Base-by-base conservation (phyloP, 2,888 invertebrate species). In the Anticlea derivata region DNA sequence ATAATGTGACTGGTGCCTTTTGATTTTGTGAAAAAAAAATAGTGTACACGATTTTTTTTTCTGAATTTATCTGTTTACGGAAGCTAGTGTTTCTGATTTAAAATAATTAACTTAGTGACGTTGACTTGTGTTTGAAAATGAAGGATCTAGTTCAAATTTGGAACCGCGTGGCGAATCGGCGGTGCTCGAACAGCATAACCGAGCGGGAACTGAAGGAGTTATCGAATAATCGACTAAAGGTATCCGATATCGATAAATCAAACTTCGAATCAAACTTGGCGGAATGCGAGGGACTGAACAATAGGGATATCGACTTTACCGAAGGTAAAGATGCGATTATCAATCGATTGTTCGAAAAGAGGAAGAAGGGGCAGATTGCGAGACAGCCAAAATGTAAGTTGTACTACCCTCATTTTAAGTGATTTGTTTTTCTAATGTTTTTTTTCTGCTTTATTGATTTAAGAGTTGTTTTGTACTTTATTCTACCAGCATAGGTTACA, bases 91-190 rank as follows among this genome's bases (percentile, higher is more conserved):
- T 35, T 5, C 6, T 24, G 26, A 37, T 43, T 22, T 33, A 33
- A 50, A 39, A 31, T 4, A 43, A 37, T 46, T 30, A n/a, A 34
- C 10, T 27, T 17, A 13, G 20, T 49, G 41, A 35, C 35, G 7
- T 38, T 33, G 30, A 41, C 7, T 20, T 40, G 45, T 46, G 37
- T 27, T 37, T 44, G 37, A 75, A 59, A 61, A 94, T 94, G 94
- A 94, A 94, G 80, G 94, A 94, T 62, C 74, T 94, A 10, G 82
- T 87, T 61, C 91, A 92, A 78, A 91, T 93, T 61, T 94, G 92
- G 92, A 90, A 80, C 40, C 79, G 82, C 22, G 77, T 92, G 24
- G 73, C 93, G 37, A 87, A 91, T 1, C 81, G 92, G 44, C 88
- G 90, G 8, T 94, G 93, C 66, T 91, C 93, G 23, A 81, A 88